These are phyloP conservation scores for Chrysotoxum bicinctum DNA, from an alignment of 2,888 invertebrate genomes.

Conservation along the genomic window DNA sequence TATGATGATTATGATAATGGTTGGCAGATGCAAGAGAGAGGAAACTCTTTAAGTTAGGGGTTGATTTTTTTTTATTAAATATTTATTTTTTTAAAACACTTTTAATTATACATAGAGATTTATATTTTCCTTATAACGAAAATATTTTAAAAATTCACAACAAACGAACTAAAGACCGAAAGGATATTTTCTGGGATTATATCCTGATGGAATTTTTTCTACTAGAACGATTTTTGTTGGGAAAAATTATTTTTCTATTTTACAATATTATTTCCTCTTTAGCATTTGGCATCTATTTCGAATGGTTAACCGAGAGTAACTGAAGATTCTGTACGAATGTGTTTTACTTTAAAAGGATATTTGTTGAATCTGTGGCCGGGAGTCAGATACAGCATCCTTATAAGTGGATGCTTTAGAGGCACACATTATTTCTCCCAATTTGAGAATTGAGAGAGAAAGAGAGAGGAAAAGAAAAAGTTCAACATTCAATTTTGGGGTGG, in stretches of 20 bases:
- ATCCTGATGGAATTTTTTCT: neutral
- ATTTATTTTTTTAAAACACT: neutral
- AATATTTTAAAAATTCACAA: neutral
- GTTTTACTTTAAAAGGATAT: constrained; percentile 66
- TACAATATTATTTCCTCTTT: constrained; percentile 28
- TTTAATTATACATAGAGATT: neutral
- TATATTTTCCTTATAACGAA: neutral
- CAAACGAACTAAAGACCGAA: neutral
- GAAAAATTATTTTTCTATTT: neutral
- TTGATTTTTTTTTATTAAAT: neutral
- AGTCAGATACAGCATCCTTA: constrained; percentile 34
- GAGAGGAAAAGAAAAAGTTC: neutral
- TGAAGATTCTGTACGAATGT: constrained; percentile 55
- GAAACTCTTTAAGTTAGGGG: constrained; percentile 32
- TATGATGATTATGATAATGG: constrained; percentile 47
- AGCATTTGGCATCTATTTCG: constrained; percentile 59
- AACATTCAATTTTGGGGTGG: neutral
- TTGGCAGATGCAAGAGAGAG: constrained; percentile 24
- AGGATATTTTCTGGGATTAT: neutral
- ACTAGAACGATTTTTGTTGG: constrained; percentile 5
- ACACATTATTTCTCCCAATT: neutral
- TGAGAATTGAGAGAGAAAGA: neutral
- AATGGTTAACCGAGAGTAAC: constrained; percentile 68
- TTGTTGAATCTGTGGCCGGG: constrained; percentile 57
- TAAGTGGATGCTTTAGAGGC: neutral